Evolutionary conservation across 2,113 vertebrate genomes (phyloP), one percentile per base, ranked within the genome.

Genomic region (Colistium nudipinnis): DNA sequence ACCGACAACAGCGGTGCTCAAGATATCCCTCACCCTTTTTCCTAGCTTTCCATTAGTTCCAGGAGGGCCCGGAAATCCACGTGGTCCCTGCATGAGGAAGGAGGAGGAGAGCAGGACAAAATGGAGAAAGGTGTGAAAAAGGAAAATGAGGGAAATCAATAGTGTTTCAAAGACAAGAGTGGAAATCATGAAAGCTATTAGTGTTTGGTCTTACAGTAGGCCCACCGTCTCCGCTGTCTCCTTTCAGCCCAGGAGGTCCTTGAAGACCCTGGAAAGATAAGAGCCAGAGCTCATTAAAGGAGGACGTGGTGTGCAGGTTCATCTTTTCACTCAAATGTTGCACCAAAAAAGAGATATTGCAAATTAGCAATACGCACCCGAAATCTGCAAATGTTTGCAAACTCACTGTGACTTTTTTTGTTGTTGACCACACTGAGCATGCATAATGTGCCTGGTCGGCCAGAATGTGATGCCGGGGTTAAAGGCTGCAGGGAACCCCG

Each of bases 41-140:
- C 96, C 96, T 56, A 74, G 31, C 61, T 90, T 94, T 30, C 96
- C 96, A 9, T 87, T 83, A 0, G 83, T 84, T 24, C 96, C 96
- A 0, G 61, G 31, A 4, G 83, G 80, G 24, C 96, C 96, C 55
- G 91, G 93, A 19, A 93, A 80, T 7, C 96, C 96, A 54, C 85
- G 89, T 12, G 90, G 87, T 48, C 96, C 96, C 96, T 98, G 52
- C n/a, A 33, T 71, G 36, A 69, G 36, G 61, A 52, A 48, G 16
- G 31, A 43, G 16, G 31, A 43, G 31, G 25, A 44, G 25, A 62
- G 49, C 4, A 44, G 45, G 44, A 59, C 28, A 56, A n/a, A 54
- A 73, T 64, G 44, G 55, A 19, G 66, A 70, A 55, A 57, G 31
- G 59, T 78, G 67, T 52, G 10, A 71, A 62, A 71, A 55, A 6